Conservation (phyloP, 2,888 invertebrate genomes). For the Plebejus melissa region DNA sequence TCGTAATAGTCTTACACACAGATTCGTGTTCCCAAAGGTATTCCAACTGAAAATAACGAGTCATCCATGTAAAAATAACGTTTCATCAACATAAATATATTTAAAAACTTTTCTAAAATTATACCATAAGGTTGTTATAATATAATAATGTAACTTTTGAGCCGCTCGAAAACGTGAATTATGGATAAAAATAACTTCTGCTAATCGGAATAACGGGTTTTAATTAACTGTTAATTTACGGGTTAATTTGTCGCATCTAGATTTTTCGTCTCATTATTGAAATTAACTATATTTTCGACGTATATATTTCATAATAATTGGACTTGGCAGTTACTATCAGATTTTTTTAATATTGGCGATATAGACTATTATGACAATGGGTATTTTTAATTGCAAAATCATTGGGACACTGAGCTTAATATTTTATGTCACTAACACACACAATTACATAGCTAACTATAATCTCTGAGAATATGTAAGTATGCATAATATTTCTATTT, state of each 20-base stretch:
- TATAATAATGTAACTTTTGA: background rate
- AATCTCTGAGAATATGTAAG: constrained; percentile 4
- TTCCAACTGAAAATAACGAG: constrained; percentile 12
- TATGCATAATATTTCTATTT: background rate
- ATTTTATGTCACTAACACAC: background rate
- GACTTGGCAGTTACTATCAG: too few species aligned
- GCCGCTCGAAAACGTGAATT: background rate
- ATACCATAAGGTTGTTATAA: too few species aligned
- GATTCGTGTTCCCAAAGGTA: constrained; percentile 17
- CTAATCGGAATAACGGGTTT: background rate
- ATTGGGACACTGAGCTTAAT: background rate
- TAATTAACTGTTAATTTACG: too few species aligned
- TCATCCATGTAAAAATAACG: background rate
- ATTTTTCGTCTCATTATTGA: too few species aligned
- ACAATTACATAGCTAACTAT: background rate
- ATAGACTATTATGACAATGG: background rate
- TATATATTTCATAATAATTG: too few species aligned
- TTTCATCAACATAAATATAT: too few species aligned
- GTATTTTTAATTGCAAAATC: constrained; percentile 9
- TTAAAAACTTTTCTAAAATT: background rate
- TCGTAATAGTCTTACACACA: constrained; percentile 63
- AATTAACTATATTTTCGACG: too few species aligned
- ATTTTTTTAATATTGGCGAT: background rate
- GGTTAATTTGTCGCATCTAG: too few species aligned
- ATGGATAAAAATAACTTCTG: background rate